Evolutionary conservation across 2,888 invertebrate genomes (phyloP).

Genomic region (Monoplex corrugatus): DNA sequence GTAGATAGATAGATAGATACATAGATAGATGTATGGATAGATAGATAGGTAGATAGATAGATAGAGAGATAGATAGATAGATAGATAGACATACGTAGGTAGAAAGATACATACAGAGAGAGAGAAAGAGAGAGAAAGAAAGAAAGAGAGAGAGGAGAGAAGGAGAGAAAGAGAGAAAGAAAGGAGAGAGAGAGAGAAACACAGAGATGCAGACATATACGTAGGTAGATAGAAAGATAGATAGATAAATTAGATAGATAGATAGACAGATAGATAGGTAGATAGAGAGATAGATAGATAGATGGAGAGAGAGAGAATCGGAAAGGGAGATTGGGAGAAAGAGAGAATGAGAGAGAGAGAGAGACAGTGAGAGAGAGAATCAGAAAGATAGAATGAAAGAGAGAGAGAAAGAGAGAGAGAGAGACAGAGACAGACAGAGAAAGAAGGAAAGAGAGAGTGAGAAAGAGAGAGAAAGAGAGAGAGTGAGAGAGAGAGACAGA

Average conservation of each 20-base stretch:
- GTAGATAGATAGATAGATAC: neutral
- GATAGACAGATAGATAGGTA: neutral
- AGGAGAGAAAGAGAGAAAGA: neutral
- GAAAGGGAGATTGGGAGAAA: neutral
- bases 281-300: neutral
- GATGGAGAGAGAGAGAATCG: neutral
- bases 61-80: neutral
- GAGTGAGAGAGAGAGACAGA: neutral
- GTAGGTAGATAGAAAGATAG: neutral
- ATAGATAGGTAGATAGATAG: neutral
- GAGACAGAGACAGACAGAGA: constrained; percentile 35
- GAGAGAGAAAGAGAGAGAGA: constrained; percentile 26
- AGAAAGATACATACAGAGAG: neutral
- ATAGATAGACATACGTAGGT: neutral
- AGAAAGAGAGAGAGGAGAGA: neutral
- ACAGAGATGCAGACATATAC: neutral
- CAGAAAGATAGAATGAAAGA: too few species aligned
- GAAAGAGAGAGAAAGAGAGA: constrained; percentile 21
- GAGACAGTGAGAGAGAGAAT: constrained; percentile 19
- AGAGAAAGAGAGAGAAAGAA: too few species aligned
- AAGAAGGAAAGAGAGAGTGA: constrained; percentile 34
- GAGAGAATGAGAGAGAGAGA: constrained; percentile 34
- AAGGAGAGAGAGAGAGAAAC: neutral
- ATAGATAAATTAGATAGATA: too few species aligned
- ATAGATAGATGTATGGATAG: neutral